Percentiles rank a stretch among this genome's conserved stretches.
These are phyloP conservation scores for Sycophaga agraensis DNA, from an alignment of 1,140 invertebrate species.

Conservation along the genomic window DNA sequence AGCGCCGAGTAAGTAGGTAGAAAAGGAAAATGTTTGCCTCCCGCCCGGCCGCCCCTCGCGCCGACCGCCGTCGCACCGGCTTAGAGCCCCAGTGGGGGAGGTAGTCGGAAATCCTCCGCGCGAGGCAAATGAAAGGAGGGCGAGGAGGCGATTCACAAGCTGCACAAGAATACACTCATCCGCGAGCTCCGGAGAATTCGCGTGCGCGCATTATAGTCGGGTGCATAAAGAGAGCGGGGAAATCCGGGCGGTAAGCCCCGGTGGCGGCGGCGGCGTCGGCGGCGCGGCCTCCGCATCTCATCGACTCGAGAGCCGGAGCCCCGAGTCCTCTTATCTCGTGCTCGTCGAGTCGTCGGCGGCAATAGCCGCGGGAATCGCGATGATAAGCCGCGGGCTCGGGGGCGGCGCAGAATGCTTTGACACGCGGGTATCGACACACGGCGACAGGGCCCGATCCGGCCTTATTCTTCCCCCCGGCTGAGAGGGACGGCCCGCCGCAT, in stretches of 20 bases:
- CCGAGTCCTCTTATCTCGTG: neutral
- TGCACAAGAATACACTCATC: constrained; percentile 3
- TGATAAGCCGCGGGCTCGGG: constrained; percentile 23
- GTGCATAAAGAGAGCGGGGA: constrained; percentile 24
- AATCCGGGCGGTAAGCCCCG: constrained; percentile 33
- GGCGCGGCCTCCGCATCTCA: no score
- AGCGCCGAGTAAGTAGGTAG: no score
- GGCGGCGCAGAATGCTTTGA: constrained; percentile 26
- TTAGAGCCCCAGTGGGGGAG: no score
- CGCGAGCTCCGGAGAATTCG: neutral
- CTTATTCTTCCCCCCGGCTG: neutral
- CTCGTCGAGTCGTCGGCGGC: neutral
- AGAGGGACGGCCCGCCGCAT: no score
- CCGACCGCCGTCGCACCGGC: no score
- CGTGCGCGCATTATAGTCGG: neutral
- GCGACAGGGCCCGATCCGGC: neutral
- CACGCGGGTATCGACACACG: constrained; percentile 2
- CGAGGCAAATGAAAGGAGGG: neutral
- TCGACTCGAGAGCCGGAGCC: neutral
- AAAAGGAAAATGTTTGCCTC: no score
- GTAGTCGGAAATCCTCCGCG: no score
- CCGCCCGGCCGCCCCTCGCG: no score
- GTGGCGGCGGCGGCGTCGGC: no score
- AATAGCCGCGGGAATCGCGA: constrained; percentile 7
- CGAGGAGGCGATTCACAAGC: neutral